Percentiles rank a stretch among this genome's conserved stretches.
phyloP scores from a whole-genome alignment of 1,140 invertebrate genomes.

The Drosophila mauritiana region DNA sequence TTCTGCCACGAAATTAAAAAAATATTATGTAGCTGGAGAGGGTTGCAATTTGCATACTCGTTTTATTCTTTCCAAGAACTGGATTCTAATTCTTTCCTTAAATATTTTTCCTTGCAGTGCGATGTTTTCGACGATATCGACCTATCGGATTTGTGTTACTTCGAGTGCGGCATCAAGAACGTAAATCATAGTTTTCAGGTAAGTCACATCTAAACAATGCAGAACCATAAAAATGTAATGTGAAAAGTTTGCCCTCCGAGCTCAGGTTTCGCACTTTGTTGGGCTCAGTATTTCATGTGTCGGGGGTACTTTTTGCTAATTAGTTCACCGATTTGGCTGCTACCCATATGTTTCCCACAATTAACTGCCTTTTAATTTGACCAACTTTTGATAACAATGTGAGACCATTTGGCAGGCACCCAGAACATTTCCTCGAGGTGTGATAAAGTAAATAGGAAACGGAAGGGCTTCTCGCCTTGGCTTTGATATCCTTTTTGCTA shows the following conservation, averaged over 20 bases:
- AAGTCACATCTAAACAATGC: constrained; percentile 66
- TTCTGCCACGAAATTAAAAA: constrained; percentile 35
- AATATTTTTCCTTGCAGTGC: constrained; percentile 87
- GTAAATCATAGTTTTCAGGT: constrained; percentile 95
- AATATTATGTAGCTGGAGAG: constrained; percentile 21
- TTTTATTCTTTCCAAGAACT: not conserved
- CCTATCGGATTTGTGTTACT: constrained; percentile 92
- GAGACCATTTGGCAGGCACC: not conserved
- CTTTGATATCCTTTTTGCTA: constrained; percentile 56
- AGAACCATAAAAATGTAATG: constrained; percentile 49
- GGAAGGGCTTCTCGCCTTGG: no score
- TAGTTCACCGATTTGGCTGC: constrained; percentile 16
- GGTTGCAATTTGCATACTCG: constrained; percentile 2
- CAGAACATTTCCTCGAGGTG: constrained; percentile 3
- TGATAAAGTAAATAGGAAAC: constrained; percentile 22
- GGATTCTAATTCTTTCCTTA: not conserved
- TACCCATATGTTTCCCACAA: constrained; percentile 12
- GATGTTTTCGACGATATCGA: constrained; percentile 94
- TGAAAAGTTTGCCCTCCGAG: constrained; percentile 41
- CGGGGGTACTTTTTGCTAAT: constrained; percentile 23
- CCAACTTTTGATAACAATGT: constrained; percentile 28
- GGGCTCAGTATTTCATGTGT: constrained; percentile 41
- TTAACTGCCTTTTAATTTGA: constrained; percentile 42
- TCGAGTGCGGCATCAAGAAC: constrained; percentile 94
- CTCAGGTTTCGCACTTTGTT: not conserved